Base-by-base conservation (phyloP, 2,797 vertebrate species). In the Syndactyla subalaris region DNA sequence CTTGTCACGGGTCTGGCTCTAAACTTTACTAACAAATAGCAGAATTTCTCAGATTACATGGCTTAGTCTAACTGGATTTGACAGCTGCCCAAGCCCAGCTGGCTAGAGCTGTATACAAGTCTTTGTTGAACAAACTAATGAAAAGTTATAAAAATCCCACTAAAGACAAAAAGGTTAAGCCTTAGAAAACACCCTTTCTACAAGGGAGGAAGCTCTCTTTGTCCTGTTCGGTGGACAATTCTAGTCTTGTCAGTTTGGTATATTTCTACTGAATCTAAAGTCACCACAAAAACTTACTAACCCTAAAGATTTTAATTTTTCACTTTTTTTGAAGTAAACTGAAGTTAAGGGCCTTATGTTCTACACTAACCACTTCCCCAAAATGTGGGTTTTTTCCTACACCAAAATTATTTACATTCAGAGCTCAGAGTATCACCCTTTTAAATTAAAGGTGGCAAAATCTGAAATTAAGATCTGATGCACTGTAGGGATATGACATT, bases 41-140 rank as follows among this genome's bases (percentile, higher is more conserved):
- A 83, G 57, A 88, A 96, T 84, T 93, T 78, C 87, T 96, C 79
- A 75, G 65, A 83, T 89, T 92, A 83, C 73, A 58, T 5, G 14
- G 46, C 4, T 74, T 91, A 91, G 43, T 34, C 36, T 77, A 85
- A 85, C 48, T 89, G 89, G 65, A 87, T 74, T 85, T 91, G 86
- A 94, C 68, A 71, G 93, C 17, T 73, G 46, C 52, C 45, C 83
- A 34, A 48, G 48, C 66, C 20, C 59, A 75, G 59, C 51, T 90
- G 87, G 77, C 61, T 71, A 29, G 20, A 24, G 34, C 57, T 91
- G 36, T 36, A 63, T 12, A 77, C 49, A 12, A 43, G 41, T 71
- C 72, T 85, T 95, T 81, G 41, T 55, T 59, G 43, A 85, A 57
- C 65, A 87, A 95, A 76, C 19, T 26, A 80, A 68, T 0, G 3